Percentiles rank a stretch among this genome's conserved stretches.
These are phyloP conservation scores for Hydropotes inermis DNA, from an alignment of 2,113 vertebrate species.

Conservation along the genomic window DNA sequence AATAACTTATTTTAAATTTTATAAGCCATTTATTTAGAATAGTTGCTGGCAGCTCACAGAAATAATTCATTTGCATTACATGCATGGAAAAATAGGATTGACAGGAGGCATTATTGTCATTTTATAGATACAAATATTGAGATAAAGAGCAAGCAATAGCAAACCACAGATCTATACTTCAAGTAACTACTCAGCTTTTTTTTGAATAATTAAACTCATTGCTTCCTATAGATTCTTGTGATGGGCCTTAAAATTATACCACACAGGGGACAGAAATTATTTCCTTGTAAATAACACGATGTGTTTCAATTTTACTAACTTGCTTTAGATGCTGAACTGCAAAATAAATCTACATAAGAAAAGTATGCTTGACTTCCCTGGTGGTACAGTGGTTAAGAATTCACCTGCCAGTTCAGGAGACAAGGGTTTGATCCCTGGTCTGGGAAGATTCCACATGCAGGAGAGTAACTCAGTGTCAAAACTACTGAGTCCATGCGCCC, in stretches of 20 bases:
- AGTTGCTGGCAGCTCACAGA: not conserved
- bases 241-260: not conserved
- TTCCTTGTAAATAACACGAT: not conserved
- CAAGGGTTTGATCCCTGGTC: not conserved
- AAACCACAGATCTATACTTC: not conserved
- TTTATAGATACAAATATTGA: not conserved
- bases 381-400: not conserved
- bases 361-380: not conserved
- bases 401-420: not conserved
- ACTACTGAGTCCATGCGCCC: not conserved
- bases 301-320: not conserved
- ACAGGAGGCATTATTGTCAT: not conserved
- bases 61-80: not conserved
- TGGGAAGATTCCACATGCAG: not conserved
- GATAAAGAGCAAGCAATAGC: not conserved
- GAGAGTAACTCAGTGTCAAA: not conserved
- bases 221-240: not conserved
- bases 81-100: not conserved
- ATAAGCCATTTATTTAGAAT: slow-evolving; percentile 13
- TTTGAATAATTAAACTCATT: not conserved
- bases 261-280: not conserved
- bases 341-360: not conserved
- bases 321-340: not conserved
- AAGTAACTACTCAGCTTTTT: not conserved
- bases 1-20: not conserved